Conservation (phyloP, 2,797 vertebrate species). For the Anomalospiza imberbis region DNA sequence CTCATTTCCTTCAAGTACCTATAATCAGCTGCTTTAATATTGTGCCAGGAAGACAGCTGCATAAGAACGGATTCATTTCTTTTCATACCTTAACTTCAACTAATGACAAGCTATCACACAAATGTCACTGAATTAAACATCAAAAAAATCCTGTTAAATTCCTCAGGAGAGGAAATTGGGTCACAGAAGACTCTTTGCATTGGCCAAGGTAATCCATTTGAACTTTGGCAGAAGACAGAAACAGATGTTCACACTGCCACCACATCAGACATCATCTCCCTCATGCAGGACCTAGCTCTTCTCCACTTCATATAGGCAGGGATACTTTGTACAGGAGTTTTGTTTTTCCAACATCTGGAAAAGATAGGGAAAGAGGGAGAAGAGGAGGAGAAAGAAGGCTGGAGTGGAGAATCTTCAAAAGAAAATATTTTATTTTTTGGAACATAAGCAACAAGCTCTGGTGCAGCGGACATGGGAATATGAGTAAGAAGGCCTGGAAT, state of each 20-base stretch:
- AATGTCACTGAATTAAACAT: background rate
- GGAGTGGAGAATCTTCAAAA: background rate
- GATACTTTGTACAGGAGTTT: background rate
- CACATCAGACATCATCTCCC: background rate
- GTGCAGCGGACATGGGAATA: background rate
- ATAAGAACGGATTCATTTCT: background rate
- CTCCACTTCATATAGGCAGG: rapidly evolving
- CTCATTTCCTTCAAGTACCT: conserved; percentile 7
- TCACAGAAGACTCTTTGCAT: background rate
- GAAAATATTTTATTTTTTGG: background rate
- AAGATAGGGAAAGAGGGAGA: background rate
- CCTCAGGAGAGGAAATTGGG: background rate
- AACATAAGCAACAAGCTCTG: background rate
- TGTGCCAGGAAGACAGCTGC: conserved; percentile 24
- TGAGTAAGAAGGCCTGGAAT: background rate
- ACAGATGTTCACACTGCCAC: background rate
- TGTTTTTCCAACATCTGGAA: background rate
- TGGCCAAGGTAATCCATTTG: background rate
- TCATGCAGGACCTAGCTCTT: background rate
- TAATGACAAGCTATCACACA: background rate
- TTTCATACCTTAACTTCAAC: background rate
- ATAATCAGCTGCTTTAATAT: conserved; percentile 10
- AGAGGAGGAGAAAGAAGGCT: background rate
- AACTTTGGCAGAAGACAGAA: background rate
- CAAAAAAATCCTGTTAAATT: background rate